Evolutionary conservation across 2,888 invertebrate species (phyloP).

Genomic region (Clostera curtula): DNA sequence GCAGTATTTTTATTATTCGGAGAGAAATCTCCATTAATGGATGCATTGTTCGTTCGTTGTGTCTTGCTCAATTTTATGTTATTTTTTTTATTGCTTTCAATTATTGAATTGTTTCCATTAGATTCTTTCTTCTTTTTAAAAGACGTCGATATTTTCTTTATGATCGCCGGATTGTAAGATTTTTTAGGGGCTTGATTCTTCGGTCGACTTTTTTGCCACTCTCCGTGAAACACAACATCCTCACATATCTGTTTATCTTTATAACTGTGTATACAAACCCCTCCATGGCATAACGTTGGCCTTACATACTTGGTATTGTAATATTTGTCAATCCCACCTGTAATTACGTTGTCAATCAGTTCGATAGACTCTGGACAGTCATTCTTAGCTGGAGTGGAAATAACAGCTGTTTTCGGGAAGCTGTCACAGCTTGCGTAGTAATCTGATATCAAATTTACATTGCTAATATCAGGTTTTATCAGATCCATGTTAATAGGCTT

Average conservation of each 20-base stretch:
- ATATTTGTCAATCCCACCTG: constrained; percentile 9
- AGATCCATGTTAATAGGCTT: constrained; percentile 23
- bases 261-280: constrained; percentile 56
- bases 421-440: constrained; percentile 18
- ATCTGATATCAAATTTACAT: constrained; percentile 30
- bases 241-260: constrained; percentile 44
- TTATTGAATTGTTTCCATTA: constrained; percentile 19
- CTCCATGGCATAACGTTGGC: constrained; percentile 43
- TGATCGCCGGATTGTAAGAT: constrained; percentile 17
- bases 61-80: constrained; percentile 6
- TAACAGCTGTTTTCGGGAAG: constrained; percentile 10
- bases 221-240: constrained; percentile 60
- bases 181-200: constrained; percentile 27
- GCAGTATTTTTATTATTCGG: too few species aligned
- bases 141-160: constrained; percentile 17
- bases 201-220: constrained; percentile 44
- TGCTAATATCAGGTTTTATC: constrained; percentile 25
- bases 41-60: constrained; percentile 5
- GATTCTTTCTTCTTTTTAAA: constrained; percentile 19
- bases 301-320: constrained; percentile 20
- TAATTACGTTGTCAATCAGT: constrained; percentile 16
- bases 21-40: too few species aligned
- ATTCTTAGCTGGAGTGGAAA: constrained; percentile 10
- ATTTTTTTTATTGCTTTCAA: constrained; percentile 9
- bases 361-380: constrained; percentile 22